These are phyloP conservation scores for Chironomus striatipennis DNA, from an alignment of 1,140 invertebrate species.

Conservation along the genomic window DNA sequence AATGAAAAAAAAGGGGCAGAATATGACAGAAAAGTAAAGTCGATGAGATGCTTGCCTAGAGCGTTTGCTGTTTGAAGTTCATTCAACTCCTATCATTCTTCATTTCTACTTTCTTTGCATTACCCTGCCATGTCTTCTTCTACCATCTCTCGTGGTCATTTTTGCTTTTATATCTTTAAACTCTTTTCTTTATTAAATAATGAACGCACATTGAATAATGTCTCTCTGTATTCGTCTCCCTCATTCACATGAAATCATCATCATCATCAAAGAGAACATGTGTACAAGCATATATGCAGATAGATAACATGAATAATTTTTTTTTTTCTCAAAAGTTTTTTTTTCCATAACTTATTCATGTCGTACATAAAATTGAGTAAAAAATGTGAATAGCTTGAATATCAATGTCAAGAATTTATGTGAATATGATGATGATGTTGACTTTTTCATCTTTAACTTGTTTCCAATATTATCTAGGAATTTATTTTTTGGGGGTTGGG, in stretches of 20 bases:
- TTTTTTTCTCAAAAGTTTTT: too few species aligned
- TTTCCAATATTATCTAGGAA: not conserved
- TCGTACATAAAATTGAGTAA: too few species aligned
- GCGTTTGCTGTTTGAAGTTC: not conserved
- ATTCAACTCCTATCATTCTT: not conserved
- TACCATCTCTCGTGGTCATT: not conserved
- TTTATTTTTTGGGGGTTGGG: not conserved
- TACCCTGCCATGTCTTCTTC: conserved; percentile 4
- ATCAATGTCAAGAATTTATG: not conserved
- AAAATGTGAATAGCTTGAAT: too few species aligned
- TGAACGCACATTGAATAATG: not conserved
- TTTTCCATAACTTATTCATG: too few species aligned
- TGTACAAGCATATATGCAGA: not conserved
- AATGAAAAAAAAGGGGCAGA: not conserved
- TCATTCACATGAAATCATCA: not conserved
- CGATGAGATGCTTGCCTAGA: not conserved
- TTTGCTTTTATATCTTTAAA: not conserved
- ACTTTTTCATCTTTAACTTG: not conserved
- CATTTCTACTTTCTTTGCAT: not conserved
- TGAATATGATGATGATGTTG: not conserved
- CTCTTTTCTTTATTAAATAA: not conserved
- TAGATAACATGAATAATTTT: not conserved
- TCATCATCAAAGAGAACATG: not conserved
- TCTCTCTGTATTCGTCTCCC: not conserved
- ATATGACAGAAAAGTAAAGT: conserved; percentile 4